Conservation (phyloP, 1,140 invertebrate species). For the Sycobia sp. region DNA sequence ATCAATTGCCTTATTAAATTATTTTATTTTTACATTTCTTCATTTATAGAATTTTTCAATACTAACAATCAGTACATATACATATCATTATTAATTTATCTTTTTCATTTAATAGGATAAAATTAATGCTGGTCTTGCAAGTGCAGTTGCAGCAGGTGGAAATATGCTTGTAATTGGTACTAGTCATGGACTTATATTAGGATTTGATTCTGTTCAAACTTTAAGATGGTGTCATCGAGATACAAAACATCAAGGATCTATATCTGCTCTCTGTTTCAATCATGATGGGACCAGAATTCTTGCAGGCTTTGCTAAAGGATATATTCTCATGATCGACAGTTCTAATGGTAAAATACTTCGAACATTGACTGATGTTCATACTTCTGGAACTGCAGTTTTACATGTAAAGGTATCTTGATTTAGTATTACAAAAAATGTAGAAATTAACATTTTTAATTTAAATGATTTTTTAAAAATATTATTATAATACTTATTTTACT, state of each 20-base stretch:
- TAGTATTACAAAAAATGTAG: neutral
- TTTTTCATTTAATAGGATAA: constrained; percentile 68
- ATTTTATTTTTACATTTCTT: too few species aligned
- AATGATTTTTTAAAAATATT: neutral
- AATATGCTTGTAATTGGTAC: constrained; percentile 88
- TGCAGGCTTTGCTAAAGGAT: constrained; percentile 84
- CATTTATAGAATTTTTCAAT: too few species aligned
- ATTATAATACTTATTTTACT: neutral
- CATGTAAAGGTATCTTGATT: constrained; percentile 74
- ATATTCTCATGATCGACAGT: constrained; percentile 84
- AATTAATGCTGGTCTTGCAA: constrained; percentile 87
- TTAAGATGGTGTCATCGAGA: constrained; percentile 85
- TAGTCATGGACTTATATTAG: constrained; percentile 87
- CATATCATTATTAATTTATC: too few species aligned
- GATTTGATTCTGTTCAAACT: constrained; percentile 85
- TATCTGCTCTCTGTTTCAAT: constrained; percentile 87
- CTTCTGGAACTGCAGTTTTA: constrained; percentile 84
- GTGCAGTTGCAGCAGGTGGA: constrained; percentile 77
- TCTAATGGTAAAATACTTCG: constrained; percentile 77
- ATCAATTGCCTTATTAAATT: neutral
- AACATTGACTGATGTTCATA: constrained; percentile 83
- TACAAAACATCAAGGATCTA: constrained; percentile 75
- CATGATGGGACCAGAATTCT: constrained; percentile 83
- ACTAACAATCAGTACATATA: too few species aligned
- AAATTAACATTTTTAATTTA: constrained; percentile 4